These are phyloP conservation scores for Ditylenchus weischeri DNA, from an alignment of 2,888 invertebrate species.

Conservation along the genomic window DNA sequence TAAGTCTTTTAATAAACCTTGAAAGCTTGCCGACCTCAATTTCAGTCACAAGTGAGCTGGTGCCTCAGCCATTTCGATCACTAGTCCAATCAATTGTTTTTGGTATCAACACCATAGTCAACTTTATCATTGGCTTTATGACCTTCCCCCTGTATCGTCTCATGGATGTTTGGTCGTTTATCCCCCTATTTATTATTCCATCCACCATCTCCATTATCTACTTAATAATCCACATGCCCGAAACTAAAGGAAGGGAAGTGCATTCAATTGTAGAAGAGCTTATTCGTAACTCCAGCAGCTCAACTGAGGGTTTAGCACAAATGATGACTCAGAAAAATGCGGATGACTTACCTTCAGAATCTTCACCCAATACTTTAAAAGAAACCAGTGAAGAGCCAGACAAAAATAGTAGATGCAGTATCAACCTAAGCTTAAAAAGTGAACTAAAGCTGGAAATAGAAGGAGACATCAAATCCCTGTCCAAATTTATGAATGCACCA, in stretches of 20 bases:
- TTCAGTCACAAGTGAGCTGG: slow-evolving; percentile 38
- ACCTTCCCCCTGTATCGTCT: slow-evolving; percentile 37
- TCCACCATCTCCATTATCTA: slow-evolving; percentile 18
- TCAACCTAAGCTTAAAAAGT: no score
- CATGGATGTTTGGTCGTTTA: slow-evolving; percentile 39
- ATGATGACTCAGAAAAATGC: no score
- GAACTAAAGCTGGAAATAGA: no score
- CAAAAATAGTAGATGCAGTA: no score
- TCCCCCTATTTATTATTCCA: slow-evolving; percentile 42
- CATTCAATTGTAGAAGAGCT: slow-evolving; percentile 39
- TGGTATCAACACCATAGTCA: slow-evolving; percentile 39
- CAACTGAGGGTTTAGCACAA: not conserved
- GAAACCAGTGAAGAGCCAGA: no score
- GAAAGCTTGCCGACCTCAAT: not conserved
- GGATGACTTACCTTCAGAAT: no score
- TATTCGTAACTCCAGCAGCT: slow-evolving; percentile 3
- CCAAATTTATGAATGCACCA: no score
- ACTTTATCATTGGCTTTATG: slow-evolving; percentile 39
- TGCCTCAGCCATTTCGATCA: slow-evolving; percentile 43
- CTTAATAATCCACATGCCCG: slow-evolving; percentile 32
- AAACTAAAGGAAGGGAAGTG: slow-evolving; percentile 41
- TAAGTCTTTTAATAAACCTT: not conserved
- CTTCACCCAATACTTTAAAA: no score
- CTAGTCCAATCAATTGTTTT: slow-evolving; percentile 48
- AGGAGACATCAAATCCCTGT: no score